Evolutionary conservation across 2,797 vertebrate genomes (phyloP).

Genomic region (Crocidura indochinensis): DNA sequence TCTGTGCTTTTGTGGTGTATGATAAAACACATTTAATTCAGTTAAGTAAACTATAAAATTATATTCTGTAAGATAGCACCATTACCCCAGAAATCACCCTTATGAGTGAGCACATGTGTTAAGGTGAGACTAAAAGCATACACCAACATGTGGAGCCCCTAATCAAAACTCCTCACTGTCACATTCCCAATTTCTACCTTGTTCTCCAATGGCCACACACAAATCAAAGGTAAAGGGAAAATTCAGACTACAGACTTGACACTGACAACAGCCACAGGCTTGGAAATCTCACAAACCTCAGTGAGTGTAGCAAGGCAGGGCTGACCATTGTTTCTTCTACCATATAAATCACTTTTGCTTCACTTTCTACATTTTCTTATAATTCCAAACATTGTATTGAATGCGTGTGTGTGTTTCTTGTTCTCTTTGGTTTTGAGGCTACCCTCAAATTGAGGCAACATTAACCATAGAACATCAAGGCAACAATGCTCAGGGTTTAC

Average conservation of each 20-base stretch:
- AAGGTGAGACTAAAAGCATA: constrained; percentile 17
- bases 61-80: not conserved
- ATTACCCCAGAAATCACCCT: constrained; percentile 22
- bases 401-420: not conserved
- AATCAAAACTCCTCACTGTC: too few species aligned
- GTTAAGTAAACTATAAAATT: constrained; percentile 36
- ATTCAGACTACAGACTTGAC: not conserved
- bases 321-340: not conserved
- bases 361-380: constrained; percentile 8
- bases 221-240: not conserved
- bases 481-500: too few species aligned
- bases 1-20: too few species aligned
- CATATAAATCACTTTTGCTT: not conserved
- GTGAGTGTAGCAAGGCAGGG: not conserved
- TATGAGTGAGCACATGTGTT: not conserved
- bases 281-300: not conserved
- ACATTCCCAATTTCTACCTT: not conserved
- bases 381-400: not conserved
- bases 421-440: too few species aligned
- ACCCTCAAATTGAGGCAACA: too few species aligned
- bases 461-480: too few species aligned
- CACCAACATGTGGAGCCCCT: not conserved
- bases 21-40: not conserved
- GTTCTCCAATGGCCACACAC: not conserved
- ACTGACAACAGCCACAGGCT: not conserved